Evolutionary conservation across 2,797 vertebrate species (phyloP).

Genomic region (Acrossocheilus wenchowensis): DNA sequence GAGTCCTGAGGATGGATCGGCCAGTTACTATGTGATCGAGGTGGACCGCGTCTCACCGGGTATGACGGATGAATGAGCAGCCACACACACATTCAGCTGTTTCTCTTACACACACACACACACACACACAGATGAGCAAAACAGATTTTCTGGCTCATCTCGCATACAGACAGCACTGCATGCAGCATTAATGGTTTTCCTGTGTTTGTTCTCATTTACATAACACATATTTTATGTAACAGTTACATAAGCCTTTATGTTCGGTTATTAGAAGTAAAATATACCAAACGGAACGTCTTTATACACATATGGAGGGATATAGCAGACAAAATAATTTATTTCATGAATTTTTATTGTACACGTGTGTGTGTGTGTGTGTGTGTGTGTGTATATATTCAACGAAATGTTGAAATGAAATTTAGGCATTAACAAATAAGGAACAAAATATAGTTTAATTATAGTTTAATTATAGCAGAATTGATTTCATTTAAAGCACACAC

Average conservation of each 20-base stretch:
- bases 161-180: constrained; percentile 8
- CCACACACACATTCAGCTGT: not conserved
- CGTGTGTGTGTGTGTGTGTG: no score
- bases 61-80: constrained; percentile 46
- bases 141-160: constrained; percentile 18
- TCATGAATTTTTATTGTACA: not conserved
- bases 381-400: no score
- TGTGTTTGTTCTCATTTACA: constrained; percentile 33
- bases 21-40: constrained; percentile 79
- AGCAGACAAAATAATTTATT: not conserved
- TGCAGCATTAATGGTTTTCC: not conserved
- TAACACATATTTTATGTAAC: constrained; percentile 57
- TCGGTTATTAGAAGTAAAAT: constrained; percentile 35
- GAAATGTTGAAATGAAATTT: no score
- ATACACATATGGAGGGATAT: not conserved
- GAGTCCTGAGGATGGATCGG: constrained; percentile 69
- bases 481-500: no score
- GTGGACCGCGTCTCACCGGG: constrained; percentile 74
- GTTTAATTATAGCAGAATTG: no score
- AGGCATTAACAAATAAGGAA: not conserved
- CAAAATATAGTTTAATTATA: not conserved
- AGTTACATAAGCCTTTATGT: constrained; percentile 47
- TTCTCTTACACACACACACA: not conserved
- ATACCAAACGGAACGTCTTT: constrained; percentile 13
- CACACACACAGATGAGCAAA: not conserved